phyloP scores from a whole-genome alignment of 2,888 invertebrate genomes.

The Idaea straminata region DNA sequence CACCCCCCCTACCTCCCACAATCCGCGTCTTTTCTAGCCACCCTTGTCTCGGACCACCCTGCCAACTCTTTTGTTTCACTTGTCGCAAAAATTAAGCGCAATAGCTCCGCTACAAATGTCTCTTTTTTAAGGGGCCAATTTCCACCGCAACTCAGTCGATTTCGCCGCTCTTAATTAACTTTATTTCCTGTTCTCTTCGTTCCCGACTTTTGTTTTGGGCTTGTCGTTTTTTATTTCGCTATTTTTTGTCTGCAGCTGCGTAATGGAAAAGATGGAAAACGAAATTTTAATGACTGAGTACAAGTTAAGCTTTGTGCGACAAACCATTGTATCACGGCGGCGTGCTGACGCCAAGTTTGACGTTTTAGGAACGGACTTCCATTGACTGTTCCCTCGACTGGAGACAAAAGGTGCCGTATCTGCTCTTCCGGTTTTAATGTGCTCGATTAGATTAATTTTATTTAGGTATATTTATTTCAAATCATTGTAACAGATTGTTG shows the following conservation, averaged over 20 bases:
- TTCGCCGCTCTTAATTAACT: slow-evolving; percentile 80
- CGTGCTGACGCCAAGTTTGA: slow-evolving; percentile 60
- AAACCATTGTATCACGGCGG: slow-evolving; percentile 62
- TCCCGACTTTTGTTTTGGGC: slow-evolving; percentile 76
- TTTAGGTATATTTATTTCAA: background rate
- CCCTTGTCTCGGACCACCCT: slow-evolving; percentile 52
- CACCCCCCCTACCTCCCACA: slow-evolving; percentile 26
- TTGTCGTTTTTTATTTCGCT: slow-evolving; percentile 68
- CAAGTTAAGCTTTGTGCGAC: slow-evolving; percentile 73
- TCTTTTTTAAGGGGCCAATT: slow-evolving; percentile 79
- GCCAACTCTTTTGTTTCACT: slow-evolving; percentile 80
- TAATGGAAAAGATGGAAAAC: slow-evolving; percentile 79
- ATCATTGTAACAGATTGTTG: background rate
- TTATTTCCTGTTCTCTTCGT: slow-evolving; percentile 78
- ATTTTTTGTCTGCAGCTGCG: slow-evolving; percentile 77
- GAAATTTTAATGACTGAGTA: slow-evolving; percentile 77
- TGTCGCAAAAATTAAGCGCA: slow-evolving; percentile 81
- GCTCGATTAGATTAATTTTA: slow-evolving; percentile 18
- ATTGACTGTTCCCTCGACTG: slow-evolving; percentile 47
- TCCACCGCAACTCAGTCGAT: slow-evolving; percentile 80
- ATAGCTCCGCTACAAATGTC: slow-evolving; percentile 78
- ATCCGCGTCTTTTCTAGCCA: slow-evolving; percentile 32
- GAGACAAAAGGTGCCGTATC: slow-evolving; percentile 49
- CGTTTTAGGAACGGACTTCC: slow-evolving; percentile 58
- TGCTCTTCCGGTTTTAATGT: slow-evolving; percentile 24